Conservation (phyloP, 2,797 vertebrate genomes). For the Odontamblyopus rebecca region DNA sequence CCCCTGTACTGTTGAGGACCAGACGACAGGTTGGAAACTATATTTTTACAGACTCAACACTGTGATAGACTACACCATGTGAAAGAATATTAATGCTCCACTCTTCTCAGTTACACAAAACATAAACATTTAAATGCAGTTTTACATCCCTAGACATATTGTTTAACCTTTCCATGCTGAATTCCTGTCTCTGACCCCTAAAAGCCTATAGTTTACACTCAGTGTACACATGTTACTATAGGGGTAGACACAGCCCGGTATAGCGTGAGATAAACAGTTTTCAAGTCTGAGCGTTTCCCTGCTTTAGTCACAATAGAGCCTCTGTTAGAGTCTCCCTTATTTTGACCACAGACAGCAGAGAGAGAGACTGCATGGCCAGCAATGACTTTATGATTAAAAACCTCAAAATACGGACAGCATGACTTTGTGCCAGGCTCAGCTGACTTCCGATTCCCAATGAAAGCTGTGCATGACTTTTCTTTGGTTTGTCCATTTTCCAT, state of each 20-base stretch:
- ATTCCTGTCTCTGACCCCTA: background rate
- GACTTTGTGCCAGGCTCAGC: slow-evolving; percentile 25
- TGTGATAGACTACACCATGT: background rate
- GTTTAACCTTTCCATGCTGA: background rate
- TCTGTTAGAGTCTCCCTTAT: slow-evolving; percentile 34
- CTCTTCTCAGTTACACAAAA: background rate
- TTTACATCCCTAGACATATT: background rate
- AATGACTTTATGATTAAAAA: slow-evolving; percentile 30
- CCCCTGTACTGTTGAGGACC: background rate
- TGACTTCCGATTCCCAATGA: slow-evolving; percentile 27
- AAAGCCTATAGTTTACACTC: background rate
- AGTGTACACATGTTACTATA: background rate
- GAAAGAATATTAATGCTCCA: background rate
- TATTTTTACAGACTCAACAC: background rate
- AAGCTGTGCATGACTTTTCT: background rate
- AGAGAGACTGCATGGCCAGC: slow-evolving; percentile 23
- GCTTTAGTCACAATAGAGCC: slow-evolving; percentile 38
- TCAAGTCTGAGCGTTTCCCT: slow-evolving; percentile 21
- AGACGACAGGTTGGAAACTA: too few species aligned
- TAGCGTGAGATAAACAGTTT: slow-evolving; percentile 2
- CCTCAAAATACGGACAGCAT: slow-evolving; percentile 23
- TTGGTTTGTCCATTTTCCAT: background rate
- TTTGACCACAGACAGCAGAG: slow-evolving; percentile 24
- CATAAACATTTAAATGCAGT: background rate
- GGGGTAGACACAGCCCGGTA: background rate